Base-by-base conservation (phyloP, 2,113 vertebrate species). In the Mesocricetus auratus region DNA sequence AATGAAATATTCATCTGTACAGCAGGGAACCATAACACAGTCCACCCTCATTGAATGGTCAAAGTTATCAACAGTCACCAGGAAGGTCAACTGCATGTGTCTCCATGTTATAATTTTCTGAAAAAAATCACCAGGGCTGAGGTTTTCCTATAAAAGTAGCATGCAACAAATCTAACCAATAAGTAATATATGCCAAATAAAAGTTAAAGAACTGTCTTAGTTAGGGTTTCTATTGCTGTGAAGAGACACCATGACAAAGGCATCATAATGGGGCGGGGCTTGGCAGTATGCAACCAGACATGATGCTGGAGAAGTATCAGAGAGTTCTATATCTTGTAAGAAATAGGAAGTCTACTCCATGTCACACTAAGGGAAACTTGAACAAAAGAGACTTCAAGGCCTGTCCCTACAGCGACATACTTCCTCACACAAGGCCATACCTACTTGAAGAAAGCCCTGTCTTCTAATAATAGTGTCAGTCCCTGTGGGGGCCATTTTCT, bases 121-220 rank as follows among this genome's bases (percentile, higher is more conserved):
- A 90, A 83, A 93, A 75, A 56, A 56, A 71, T 47, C 22, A 66
- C 74, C 64, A 96, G n/a, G 62, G 92, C n/a, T 53, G 64, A 93
- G 69, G 36, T 73, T 24, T 83, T 89, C 39, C 33, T 93, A 9
- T 42, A 86, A 39, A 91, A 94, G 47, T 39, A 60, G 62, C 13
- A 85, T 92, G 53, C n/a, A 6, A 17, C 58, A 9, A 87, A 87
- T 85, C 5, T 58, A 47, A 87, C 47, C 22, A 96, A 78, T 73
- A 93, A 56, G 56, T 90, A 89, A 86, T 58, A 91, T 19, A 31
- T 88, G 33, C 50, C 47, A 94, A 75, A 93, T 9, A 0, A n/a
- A 77, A 88, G 93, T 15, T 64, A 36, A 90, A 31, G 13, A 15
- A 88, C 31, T 68, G 13, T 39, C n/a, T 39, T 68, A 66, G 29